These are phyloP conservation scores for Scaptomyza tumidula DNA, from an alignment of 2,888 invertebrate genomes.

Conservation along the genomic window DNA sequence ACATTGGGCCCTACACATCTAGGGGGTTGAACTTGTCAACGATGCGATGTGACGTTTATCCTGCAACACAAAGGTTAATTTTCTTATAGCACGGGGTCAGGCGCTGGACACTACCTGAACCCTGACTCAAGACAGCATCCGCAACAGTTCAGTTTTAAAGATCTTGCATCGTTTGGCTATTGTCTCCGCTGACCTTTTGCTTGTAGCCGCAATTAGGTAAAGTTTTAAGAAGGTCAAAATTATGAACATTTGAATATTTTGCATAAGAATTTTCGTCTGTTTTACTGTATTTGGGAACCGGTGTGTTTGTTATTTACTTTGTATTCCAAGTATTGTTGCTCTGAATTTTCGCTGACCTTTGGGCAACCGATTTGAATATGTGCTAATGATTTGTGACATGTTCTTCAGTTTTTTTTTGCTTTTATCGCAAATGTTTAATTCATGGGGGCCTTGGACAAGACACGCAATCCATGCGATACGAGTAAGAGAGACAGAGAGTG, in stretches of 20 bases:
- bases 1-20: neutral
- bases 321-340: neutral
- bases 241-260: slow-evolving; percentile 66
- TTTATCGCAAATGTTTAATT: slow-evolving; percentile 74
- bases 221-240: slow-evolving; percentile 63
- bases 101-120: slow-evolving; percentile 63
- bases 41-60: slow-evolving; percentile 25
- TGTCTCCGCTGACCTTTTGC: slow-evolving; percentile 63
- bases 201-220: slow-evolving; percentile 74
- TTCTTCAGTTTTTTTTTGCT: slow-evolving; percentile 35
- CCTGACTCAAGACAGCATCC: slow-evolving; percentile 25
- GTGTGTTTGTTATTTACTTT: slow-evolving; percentile 22
- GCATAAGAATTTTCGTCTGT: slow-evolving; percentile 33
- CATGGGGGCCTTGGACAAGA: slow-evolving; percentile 51
- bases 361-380: slow-evolving; percentile 70
- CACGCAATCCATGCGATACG: neutral
- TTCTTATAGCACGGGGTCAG: slow-evolving; percentile 68
- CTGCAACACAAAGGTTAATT: slow-evolving; percentile 69
- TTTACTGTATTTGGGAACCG: slow-evolving; percentile 25
- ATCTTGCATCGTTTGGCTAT: slow-evolving; percentile 16
- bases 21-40: slow-evolving; percentile 69
- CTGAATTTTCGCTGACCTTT: slow-evolving; percentile 38
- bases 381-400: slow-evolving; percentile 78
- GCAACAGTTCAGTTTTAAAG: slow-evolving; percentile 13
- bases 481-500: neutral